These are phyloP conservation scores for Drosophila serrata DNA, from an alignment of 1,140 invertebrate species.

Conservation along the genomic window DNA sequence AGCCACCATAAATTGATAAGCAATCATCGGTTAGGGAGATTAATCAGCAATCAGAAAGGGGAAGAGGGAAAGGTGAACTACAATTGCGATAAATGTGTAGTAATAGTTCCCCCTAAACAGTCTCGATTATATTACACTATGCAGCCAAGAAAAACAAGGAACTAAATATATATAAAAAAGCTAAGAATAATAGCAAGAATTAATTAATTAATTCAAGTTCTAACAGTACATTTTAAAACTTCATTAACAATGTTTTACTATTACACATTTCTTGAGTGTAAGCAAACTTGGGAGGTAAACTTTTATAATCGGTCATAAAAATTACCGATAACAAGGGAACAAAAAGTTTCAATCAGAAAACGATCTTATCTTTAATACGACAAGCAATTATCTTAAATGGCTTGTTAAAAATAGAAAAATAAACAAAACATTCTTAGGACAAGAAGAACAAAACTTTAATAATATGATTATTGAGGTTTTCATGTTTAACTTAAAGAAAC, in stretches of 20 bases:
- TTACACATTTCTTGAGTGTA: neutral
- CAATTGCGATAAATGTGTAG: slow-evolving; percentile 57
- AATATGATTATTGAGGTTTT: neutral
- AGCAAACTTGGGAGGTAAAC: neutral
- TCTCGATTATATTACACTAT: slow-evolving; percentile 36
- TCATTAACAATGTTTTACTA: neutral
- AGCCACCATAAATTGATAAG: slow-evolving; percentile 70
- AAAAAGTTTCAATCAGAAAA: slow-evolving; percentile 12
- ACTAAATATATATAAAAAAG: slow-evolving; percentile 13
- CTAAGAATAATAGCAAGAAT: neutral
- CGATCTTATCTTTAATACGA: slow-evolving; percentile 11
- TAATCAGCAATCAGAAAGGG: slow-evolving; percentile 35
- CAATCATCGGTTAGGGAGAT: slow-evolving; percentile 65
- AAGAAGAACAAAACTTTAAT: neutral
- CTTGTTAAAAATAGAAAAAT: slow-evolving; percentile 9
- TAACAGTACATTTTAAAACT: too few relatives aligned
- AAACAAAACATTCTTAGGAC: neutral
- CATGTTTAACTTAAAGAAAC: neutral
- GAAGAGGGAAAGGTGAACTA: slow-evolving; percentile 1
- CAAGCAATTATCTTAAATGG: slow-evolving; percentile 8
- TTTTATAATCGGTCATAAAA: slow-evolving; percentile 23
- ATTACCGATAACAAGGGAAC: slow-evolving; percentile 1
- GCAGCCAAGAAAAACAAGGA: neutral
- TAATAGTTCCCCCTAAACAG: slow-evolving; percentile 38
- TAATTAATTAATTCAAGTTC: too few relatives aligned